Evolutionary conservation across 2,797 vertebrate genomes (phyloP).

Genomic region (Thalassophryne amazonica): DNA sequence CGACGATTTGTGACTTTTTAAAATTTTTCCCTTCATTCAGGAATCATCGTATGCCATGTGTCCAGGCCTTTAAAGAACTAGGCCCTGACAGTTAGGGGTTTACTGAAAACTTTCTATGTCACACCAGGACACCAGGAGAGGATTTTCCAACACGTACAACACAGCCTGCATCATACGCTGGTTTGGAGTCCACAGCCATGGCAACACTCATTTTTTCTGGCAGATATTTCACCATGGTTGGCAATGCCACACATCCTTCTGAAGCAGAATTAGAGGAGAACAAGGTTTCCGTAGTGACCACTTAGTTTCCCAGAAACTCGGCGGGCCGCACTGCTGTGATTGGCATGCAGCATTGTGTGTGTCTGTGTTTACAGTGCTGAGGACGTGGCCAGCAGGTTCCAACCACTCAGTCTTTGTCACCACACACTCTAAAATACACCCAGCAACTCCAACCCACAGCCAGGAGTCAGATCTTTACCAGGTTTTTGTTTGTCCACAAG

Average conservation of each 20-base stretch:
- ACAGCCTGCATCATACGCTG: background rate
- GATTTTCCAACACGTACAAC: background rate
- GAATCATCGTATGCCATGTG: too few relatives aligned
- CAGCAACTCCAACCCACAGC: constrained; percentile 2
- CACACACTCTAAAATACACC: constrained; percentile 15
- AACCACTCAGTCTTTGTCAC: constrained; percentile 30
- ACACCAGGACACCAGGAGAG: background rate
- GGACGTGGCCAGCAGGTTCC: constrained; percentile 35
- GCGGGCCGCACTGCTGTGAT: constrained; percentile 17
- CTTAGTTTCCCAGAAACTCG: constrained; percentile 45
- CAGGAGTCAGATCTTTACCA: constrained; percentile 22
- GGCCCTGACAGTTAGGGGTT: background rate
- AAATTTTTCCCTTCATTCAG: too few relatives aligned
- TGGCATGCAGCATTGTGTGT: constrained; percentile 43
- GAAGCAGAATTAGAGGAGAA: constrained; percentile 17
- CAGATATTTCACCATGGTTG: background rate
- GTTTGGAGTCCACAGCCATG: background rate
- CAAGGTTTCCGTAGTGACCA: constrained; percentile 41
- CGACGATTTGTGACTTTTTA: too few relatives aligned
- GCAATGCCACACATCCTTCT: constrained; percentile 24
- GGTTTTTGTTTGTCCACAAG: background rate
- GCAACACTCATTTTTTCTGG: constrained; percentile 3
- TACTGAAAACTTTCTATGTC: background rate
- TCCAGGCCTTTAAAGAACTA: background rate
- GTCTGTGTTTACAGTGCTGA: constrained; percentile 26